Conservation (phyloP, 2,888 invertebrate genomes). For the Chouioia cunea region DNA sequence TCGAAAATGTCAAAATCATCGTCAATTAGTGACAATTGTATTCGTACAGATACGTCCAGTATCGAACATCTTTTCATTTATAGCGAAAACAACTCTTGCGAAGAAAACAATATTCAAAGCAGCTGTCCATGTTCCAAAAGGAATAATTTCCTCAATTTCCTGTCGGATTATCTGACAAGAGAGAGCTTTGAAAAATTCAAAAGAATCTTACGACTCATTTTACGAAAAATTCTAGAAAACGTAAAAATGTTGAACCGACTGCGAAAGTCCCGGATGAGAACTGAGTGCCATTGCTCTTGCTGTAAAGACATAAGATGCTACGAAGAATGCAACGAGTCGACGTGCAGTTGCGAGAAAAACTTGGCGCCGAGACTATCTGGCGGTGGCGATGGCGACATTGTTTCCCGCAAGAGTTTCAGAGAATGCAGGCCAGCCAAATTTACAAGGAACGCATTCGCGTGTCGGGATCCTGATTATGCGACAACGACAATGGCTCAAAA, state of each 20-base stretch:
- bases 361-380: not conserved
- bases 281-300: conserved; percentile 3
- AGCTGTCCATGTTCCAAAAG: conserved; percentile 15
- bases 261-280: not conserved
- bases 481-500: not conserved
- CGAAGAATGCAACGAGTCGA: not conserved
- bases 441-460: not conserved
- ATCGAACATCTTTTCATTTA: too few relatives aligned
- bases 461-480: conserved; percentile 4
- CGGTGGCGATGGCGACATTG: not conserved
- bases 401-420: too few relatives aligned
- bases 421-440: not conserved
- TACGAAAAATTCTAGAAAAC: conserved; percentile 18
- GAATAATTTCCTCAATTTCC: conserved; percentile 24
- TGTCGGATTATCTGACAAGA: conserved; percentile 22
- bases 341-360: not conserved
- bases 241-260: conserved; percentile 45
- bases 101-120: not conserved
- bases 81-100: too few relatives aligned
- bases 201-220: not conserved
- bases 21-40: too few relatives aligned
- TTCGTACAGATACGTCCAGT: too few relatives aligned
- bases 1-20: not conserved
- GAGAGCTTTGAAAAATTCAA: conserved; percentile 21
- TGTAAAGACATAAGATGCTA: not conserved